Percentiles rank a stretch among this genome's conserved stretches.
Evolutionary conservation across 2,113 vertebrate species (phyloP).

Genomic region (Lonchura striata): DNA sequence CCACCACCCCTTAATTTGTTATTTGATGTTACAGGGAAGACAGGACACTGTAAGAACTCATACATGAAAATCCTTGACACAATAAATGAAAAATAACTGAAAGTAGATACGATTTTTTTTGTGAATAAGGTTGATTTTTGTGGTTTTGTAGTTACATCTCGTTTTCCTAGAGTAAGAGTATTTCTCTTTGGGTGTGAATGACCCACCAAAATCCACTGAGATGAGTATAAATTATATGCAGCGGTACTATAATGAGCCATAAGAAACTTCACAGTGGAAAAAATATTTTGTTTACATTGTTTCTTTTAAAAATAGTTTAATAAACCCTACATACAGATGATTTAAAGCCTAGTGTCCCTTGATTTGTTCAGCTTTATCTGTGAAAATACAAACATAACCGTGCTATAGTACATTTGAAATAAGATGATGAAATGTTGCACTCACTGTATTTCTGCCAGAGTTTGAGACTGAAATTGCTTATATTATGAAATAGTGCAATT

Average conservation of each 20-base stretch:
- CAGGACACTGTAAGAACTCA: neutral
- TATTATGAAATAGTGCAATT: constrained; percentile 29
- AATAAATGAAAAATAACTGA: neutral
- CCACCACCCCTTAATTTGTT: neutral
- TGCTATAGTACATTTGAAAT: neutral
- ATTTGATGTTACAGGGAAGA: neutral
- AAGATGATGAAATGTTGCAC: neutral
- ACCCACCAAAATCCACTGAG: neutral
- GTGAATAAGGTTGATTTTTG: neutral
- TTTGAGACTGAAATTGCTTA: constrained; percentile 16
- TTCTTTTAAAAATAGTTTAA: constrained; percentile 14
- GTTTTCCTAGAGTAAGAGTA: neutral
- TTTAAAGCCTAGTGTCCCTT: neutral
- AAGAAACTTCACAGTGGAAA: neutral
- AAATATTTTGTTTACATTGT: neutral
- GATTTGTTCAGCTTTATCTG: constrained; percentile 4
- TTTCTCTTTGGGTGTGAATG: neutral
- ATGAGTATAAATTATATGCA: neutral
- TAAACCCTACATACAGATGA: neutral
- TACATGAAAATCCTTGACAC: neutral
- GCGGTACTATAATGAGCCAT: neutral
- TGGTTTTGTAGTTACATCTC: neutral
- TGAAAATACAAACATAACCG: neutral
- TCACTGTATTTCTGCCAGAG: constrained; percentile 26
- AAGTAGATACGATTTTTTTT: neutral